Conservation (phyloP, 2,797 vertebrate genomes). For the Molossus molossus region DNA sequence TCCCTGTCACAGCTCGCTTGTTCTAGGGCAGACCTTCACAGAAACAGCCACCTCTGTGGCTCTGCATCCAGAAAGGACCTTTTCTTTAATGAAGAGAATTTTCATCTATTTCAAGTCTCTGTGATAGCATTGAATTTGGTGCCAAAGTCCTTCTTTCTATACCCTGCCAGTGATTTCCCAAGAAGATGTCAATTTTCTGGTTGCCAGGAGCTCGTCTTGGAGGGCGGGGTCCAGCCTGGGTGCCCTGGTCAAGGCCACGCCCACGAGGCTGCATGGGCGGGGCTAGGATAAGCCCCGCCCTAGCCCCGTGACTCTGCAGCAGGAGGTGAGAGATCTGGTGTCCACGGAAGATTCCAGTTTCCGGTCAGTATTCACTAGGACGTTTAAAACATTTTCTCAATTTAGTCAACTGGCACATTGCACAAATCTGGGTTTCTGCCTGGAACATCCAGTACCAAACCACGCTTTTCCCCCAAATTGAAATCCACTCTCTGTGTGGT, state of each 20-base stretch:
- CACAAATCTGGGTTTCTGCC: constrained; percentile 46
- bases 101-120: background rate
- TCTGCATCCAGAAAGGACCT: background rate
- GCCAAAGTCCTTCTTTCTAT: constrained; percentile 8
- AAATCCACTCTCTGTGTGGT: constrained; percentile 74
- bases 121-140: background rate
- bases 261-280: fast-evolving
- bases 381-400: constrained; percentile 53
- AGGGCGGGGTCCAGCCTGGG: background rate
- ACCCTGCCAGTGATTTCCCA: background rate
- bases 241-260: too few relatives aligned
- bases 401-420: constrained; percentile 17
- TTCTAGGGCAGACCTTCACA: background rate
- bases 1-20: background rate
- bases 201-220: background rate
- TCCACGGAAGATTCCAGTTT: background rate
- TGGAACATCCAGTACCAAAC: constrained; percentile 69
- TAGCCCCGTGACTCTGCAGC: background rate
- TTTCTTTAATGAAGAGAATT: background rate
- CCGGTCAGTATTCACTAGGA: background rate
- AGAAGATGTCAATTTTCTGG: background rate
- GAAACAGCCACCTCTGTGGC: background rate
- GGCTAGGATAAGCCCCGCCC: background rate
- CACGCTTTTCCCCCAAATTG: background rate
- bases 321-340: background rate